Evolutionary conservation across 2,888 invertebrate species (phyloP), one percentile per base, ranked within the genome.

Genomic region (Notodonta ziczac): DNA sequence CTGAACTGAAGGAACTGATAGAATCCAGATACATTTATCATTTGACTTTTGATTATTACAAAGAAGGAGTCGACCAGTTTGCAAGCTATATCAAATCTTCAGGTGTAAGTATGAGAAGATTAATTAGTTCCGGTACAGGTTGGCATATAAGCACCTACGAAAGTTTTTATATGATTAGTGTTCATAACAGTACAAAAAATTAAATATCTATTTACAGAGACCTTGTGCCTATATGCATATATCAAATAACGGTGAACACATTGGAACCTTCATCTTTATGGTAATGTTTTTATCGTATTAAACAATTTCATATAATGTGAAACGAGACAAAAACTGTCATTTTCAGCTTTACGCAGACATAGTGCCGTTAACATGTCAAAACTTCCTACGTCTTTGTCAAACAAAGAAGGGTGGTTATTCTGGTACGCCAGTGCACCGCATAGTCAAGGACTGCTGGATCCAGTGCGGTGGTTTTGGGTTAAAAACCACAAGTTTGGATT

Each of bases 401-500:
- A 81, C 81, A 5, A 87, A 71, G 54, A 86, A 73, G 48, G 90
- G 92, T 7, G 94, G 95, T 8, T 95, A 94, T 79, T 81, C 88
- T 44, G 94, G 95, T 56, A 94, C 95, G 0, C 91, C 94, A 4
- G 87, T 96, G 16, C 96, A 96, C 76, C 93, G 97, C 61, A 94
- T 97, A 56, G 96, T 96, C 13, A 94, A 94, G 74, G 94, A 95
- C 67, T 94, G 96, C 58, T 97, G 96, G 96, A 94, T 97, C 46
- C 97, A 97, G 80, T 95, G 95, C 60, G 96, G 96, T 42, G 94
- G 94, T 1, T 94, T 80, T 67, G 86, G 87, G 4, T 70, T 94
- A 24, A 87, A 91, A 67, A 83, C 82, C 48, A 77, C 81, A 0
- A 79, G 83, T 0, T 84, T 95, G 76, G 84, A 88, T 13, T 96